Evolutionary conservation across 2,797 vertebrate genomes (phyloP).

Genomic region (Sphaeramia orbicularis): DNA sequence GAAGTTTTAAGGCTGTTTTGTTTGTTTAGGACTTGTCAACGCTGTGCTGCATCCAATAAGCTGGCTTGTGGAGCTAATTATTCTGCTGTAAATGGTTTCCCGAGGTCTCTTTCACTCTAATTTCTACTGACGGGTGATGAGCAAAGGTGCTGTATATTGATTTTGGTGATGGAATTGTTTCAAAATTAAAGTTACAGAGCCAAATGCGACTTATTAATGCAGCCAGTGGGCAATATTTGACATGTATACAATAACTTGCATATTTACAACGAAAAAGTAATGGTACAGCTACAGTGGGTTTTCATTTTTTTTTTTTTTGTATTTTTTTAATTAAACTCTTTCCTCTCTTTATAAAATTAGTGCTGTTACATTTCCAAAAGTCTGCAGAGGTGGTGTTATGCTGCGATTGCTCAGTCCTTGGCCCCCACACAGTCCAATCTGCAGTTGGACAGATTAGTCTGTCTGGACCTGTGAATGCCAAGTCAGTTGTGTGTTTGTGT

Average conservation of each 20-base stretch:
- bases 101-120: conserved; percentile 42
- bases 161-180: conserved; percentile 33
- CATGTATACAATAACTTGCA: not conserved
- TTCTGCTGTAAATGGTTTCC: conserved; percentile 47
- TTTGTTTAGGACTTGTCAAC: conserved; percentile 54
- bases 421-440: conserved; percentile 53
- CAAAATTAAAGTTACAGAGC: conserved; percentile 10
- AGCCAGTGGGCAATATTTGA: not conserved
- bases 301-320: conserved; percentile 7
- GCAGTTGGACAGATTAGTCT: conserved; percentile 64
- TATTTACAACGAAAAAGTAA: not conserved
- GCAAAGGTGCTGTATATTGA: conserved; percentile 44
- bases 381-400: conserved; percentile 38
- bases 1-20: conserved; percentile 69
- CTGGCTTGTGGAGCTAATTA: conserved; percentile 57
- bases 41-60: conserved; percentile 26
- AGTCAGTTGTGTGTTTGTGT: conserved; percentile 36
- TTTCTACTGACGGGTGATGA: conserved; percentile 43
- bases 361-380: not conserved
- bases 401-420: conserved; percentile 54
- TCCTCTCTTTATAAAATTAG: conserved; percentile 4
- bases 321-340: conserved; percentile 2
- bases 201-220: conserved; percentile 21
- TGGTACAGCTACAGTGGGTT: not conserved
- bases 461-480: conserved; percentile 63